Percentiles rank a stretch among this genome's conserved stretches.
These are phyloP conservation scores for Trissolcus basalis DNA, from an alignment of 1,140 invertebrate genomes.

Conservation along the genomic window DNA sequence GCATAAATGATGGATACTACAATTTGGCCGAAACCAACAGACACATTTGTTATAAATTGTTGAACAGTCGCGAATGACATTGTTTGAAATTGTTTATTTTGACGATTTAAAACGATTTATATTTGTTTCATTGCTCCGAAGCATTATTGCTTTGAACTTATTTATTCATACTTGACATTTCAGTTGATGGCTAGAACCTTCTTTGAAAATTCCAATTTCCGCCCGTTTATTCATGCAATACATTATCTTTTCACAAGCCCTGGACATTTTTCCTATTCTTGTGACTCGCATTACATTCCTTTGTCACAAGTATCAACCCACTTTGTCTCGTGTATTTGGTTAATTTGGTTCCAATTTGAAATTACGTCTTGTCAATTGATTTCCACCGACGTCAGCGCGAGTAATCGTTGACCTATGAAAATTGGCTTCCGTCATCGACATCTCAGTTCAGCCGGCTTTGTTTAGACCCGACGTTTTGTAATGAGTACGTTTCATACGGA, in stretches of 20 bases:
- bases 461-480: neutral
- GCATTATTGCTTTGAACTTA: conserved; percentile 58
- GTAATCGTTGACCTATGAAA: conserved; percentile 19
- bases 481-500: neutral
- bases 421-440: conserved; percentile 1
- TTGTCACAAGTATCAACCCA: conserved; percentile 47
- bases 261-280: conserved; percentile 47
- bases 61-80: too few species aligned
- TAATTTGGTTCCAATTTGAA: conserved; percentile 37
- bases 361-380: conserved; percentile 19
- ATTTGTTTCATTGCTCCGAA: conserved; percentile 27
- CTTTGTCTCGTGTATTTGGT: conserved; percentile 30
- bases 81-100: too few species aligned
- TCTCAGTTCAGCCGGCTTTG: neutral
- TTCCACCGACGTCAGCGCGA: neutral
- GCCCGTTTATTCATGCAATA: conserved; percentile 61
- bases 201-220: conserved; percentile 51
- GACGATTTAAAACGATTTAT: conserved; percentile 51
- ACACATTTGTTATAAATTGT: too few species aligned
- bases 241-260: conserved; percentile 33
- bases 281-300: conserved; percentile 47
- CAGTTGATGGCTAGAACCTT: conserved; percentile 42
- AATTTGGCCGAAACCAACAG: conserved; percentile 5
- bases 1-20: too few species aligned
- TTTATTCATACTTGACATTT: conserved; percentile 63